These are phyloP conservation scores for Dusona sp. DNA, from an alignment of 2,888 invertebrate species.

Conservation along the genomic window DNA sequence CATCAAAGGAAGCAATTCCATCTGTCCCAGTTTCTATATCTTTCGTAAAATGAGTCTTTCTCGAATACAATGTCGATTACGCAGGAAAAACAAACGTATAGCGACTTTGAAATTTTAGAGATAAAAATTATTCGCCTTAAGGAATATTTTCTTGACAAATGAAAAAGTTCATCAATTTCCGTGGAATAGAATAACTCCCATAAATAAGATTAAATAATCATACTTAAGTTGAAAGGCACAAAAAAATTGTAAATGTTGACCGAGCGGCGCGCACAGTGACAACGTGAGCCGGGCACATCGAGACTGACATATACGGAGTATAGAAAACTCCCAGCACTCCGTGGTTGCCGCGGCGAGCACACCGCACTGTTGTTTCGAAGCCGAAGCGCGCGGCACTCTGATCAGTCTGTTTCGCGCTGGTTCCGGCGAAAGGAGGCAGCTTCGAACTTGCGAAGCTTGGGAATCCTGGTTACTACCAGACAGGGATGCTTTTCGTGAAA, in stretches of 20 bases:
- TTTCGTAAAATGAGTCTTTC: background rate
- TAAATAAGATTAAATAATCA: no score
- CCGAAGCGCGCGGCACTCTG: slow-evolving; percentile 47
- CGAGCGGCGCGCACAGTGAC: slow-evolving; percentile 16
- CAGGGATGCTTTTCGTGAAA: background rate
- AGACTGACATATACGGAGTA: background rate
- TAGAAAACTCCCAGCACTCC: slow-evolving; percentile 24
- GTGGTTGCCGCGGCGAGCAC: slow-evolving; percentile 42
- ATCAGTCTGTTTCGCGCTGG: slow-evolving; percentile 64
- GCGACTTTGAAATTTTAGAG: background rate
- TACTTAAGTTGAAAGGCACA: no score
- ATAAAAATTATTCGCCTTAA: background rate
- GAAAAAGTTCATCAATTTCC: no score
- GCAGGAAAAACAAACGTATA: background rate
- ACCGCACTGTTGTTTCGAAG: slow-evolving; percentile 64
- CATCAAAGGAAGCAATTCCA: background rate
- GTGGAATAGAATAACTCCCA: no score
- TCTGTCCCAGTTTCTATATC: background rate
- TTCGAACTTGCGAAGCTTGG: slow-evolving; percentile 21
- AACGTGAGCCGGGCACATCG: slow-evolving; percentile 18
- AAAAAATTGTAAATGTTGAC: no score
- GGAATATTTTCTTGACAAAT: no score
- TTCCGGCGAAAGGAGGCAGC: slow-evolving; percentile 57
- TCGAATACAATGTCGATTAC: background rate
- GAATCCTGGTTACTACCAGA: slow-evolving; percentile 24